These are phyloP conservation scores for Cremastobaeus sp. DNA, from an alignment of 2,888 invertebrate species.

Conservation along the genomic window DNA sequence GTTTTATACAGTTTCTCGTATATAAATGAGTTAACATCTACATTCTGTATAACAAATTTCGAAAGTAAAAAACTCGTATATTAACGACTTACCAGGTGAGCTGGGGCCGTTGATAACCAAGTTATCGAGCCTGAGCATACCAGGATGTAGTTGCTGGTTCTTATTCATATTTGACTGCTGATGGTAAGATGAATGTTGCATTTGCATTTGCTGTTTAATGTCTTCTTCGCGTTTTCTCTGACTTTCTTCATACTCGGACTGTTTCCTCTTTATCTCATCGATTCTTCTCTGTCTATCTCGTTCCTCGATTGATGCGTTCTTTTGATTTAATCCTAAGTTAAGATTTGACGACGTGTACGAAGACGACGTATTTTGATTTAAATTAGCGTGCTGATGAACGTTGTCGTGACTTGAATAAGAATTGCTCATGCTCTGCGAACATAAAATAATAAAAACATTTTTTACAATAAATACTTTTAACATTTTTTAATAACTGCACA, in stretches of 20 bases:
- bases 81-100: conserved; percentile 66
- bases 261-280: conserved; percentile 81
- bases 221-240: conserved; percentile 79
- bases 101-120: conserved; percentile 76
- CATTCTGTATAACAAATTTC: too few relatives aligned
- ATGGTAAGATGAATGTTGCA: conserved; percentile 69
- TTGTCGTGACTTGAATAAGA: conserved; percentile 66
- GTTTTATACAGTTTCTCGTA: too few relatives aligned
- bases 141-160: conserved; percentile 72
- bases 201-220: conserved; percentile 72
- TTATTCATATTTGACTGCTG: conserved; percentile 70
- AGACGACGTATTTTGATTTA: conserved; percentile 65
- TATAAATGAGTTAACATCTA: too few relatives aligned
- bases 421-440: conserved; percentile 60
- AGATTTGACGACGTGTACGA: conserved; percentile 64
- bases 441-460: not conserved
- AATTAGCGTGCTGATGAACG: conserved; percentile 63
- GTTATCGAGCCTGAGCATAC: conserved; percentile 75
- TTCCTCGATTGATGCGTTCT: conserved; percentile 71
- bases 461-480: not conserved
- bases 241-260: conserved; percentile 80
- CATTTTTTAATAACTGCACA: not conserved
- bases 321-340: conserved; percentile 68
- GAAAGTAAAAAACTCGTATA: too few relatives aligned
- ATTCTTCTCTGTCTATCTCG: conserved; percentile 79